Conservation (phyloP, 1,140 invertebrate genomes). For the Zaprionus lachaisei region DNA sequence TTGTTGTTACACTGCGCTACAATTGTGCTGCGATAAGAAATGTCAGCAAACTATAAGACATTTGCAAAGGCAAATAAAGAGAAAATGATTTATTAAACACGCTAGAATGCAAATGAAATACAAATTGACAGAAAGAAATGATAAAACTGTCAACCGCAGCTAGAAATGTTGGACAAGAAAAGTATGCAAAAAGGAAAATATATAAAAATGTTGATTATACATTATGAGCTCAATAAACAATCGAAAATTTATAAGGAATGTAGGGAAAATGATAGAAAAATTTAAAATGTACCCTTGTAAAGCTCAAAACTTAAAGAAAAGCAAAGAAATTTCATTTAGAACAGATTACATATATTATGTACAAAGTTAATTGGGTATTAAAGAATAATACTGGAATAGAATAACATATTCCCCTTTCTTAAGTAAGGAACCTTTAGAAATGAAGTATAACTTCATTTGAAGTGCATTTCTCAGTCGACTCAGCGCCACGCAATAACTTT, state of each 20-base stretch:
- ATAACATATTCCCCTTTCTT: slow-evolving; percentile 2
- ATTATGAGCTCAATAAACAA: background rate
- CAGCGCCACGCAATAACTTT: background rate
- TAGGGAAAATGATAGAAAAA: background rate
- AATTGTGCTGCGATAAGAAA: slow-evolving; percentile 23
- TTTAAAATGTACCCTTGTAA: background rate
- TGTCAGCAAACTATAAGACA: slow-evolving; percentile 7
- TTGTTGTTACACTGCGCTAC: slow-evolving; percentile 27
- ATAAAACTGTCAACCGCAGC: slow-evolving; percentile 1
- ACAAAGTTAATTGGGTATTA: too few relatives aligned
- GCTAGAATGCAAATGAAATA: slow-evolving; percentile 1
- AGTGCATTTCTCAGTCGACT: slow-evolving; percentile 2
- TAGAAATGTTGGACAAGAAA: background rate
- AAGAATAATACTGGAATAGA: background rate
- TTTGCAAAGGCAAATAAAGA: slow-evolving; percentile 7
- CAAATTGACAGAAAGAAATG: slow-evolving; percentile 6
- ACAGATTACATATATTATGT: too few relatives aligned
- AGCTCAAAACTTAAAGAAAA: background rate
- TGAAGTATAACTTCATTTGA: background rate
- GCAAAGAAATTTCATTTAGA: background rate
- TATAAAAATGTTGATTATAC: background rate
- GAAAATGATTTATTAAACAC: slow-evolving; percentile 12
- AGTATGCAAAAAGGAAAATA: background rate
- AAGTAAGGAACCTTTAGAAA: background rate
- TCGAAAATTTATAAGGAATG: background rate